Base-by-base conservation (phyloP, 1,140 invertebrate genomes). In the Argopecten irradians region DNA sequence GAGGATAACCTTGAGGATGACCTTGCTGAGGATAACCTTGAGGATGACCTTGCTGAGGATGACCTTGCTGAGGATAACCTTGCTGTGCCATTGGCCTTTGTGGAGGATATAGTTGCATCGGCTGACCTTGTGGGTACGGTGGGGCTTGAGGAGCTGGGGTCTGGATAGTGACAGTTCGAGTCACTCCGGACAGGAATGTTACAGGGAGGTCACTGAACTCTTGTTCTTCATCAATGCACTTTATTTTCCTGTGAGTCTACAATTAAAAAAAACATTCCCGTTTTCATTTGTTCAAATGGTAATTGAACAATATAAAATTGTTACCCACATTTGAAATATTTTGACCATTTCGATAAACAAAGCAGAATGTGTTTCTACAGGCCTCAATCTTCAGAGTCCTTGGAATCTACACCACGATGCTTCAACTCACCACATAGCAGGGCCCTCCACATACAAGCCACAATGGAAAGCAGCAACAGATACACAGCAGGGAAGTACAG, bases 361-460 rank as follows among this genome's bases (percentile, higher is more conserved):
- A 32, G 28, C 28, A 28, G 8, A 83, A 14, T 14, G 22, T n/a
- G 33, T 83, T 11, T 14, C 9, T n/a, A 9, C 11, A 28, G 28
- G 28, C 33, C 28, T 19, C 33, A 19, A n/a, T 11, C 11, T 32
- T n/a, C 8, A 14, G 11, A 32, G 16, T 22, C 35, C 19, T 1
- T 3, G 22, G 34, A 35, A 36, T 36, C 35, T 36, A 28, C 5
- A 35, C 16, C 1, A n/a, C 22, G 11, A 41, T 11, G 13, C 16
- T 0, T 36, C 19, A 35, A 90, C 89, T 88, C 84, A 90, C 89
- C 55, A 43, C 83, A 35, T 86, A 90, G 28, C 89, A 90, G n/a
- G 89, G 89, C 82, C 89, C 89, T 7, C 89, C 89, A 83, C 46
- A 88, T 32, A 90, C 28, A 28, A 90, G 82, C 89, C 89, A 90